Conservation (phyloP, 2,113 vertebrate genomes). For the Todiramphus saurophagus region DNA sequence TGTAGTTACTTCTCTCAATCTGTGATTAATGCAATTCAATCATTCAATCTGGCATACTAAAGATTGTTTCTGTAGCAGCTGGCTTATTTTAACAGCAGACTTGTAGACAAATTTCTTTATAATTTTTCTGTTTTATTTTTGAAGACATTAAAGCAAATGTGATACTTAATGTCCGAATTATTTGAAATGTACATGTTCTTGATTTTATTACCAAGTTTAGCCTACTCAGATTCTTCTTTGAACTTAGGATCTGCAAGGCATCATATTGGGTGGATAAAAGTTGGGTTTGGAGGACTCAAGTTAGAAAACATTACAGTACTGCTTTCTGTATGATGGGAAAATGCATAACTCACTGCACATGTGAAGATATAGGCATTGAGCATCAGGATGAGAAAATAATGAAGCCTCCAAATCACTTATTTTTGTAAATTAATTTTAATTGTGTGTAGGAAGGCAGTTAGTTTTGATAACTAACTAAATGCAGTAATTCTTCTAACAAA, state of each 20-base stretch:
- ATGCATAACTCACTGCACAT: background rate
- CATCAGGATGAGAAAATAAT: background rate
- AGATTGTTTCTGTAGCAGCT: background rate
- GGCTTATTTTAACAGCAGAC: background rate
- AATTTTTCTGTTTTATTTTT: background rate
- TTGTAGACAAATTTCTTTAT: background rate
- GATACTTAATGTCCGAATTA: background rate
- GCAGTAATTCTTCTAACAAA: background rate
- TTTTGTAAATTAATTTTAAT: background rate
- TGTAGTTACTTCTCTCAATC: background rate
- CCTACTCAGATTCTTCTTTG: background rate
- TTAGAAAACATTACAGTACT: background rate
- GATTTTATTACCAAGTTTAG: background rate
- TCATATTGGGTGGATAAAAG: background rate
- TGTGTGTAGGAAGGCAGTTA: background rate
- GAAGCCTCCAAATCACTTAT: background rate
- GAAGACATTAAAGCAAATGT: background rate
- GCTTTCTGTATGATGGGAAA: background rate
- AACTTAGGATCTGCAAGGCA: background rate
- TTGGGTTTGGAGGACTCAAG: background rate
- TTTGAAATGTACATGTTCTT: background rate
- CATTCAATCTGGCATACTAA: background rate
- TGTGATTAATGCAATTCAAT: background rate
- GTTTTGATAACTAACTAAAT: conserved; percentile 13
- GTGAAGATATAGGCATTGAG: background rate